Percentiles rank a stretch among this genome's conserved stretches.
Conservation (phyloP, 2,113 vertebrate species). For the Pimephales promelas region DNA sequence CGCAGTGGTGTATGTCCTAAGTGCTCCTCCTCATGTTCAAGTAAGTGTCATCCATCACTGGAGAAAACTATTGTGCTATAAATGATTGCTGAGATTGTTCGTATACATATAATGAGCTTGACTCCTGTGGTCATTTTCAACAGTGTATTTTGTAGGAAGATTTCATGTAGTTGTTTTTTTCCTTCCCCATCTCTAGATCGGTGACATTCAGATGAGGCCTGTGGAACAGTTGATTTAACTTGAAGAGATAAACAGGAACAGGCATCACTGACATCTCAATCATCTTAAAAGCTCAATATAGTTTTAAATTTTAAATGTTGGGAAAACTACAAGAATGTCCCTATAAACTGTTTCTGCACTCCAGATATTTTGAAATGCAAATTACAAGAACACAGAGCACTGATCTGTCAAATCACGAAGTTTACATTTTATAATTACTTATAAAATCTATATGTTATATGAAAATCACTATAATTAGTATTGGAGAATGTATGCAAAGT, state of each 20-base stretch:
- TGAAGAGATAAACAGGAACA: background rate
- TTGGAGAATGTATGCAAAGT: background rate
- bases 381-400: background rate
- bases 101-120: background rate
- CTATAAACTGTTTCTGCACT: background rate
- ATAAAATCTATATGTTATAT: background rate
- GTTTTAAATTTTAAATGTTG: background rate
- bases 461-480: background rate
- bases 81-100: background rate
- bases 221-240: conserved; percentile 82
- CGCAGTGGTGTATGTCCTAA: conserved; percentile 81
- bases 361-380: background rate
- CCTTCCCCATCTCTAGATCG: conserved; percentile 74
- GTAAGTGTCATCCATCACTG: conserved; percentile 63
- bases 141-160: conserved; percentile 60
- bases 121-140: no score
- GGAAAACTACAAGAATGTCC: background rate
- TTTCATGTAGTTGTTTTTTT: conserved; percentile 38
- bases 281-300: background rate
- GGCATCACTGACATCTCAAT: background rate
- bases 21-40: conserved; percentile 81
- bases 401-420: background rate
- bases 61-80: background rate
- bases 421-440: background rate
- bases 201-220: conserved; percentile 84